These are phyloP conservation scores for Ameiurus melas DNA, from an alignment of 2,113 vertebrate species.

Conservation along the genomic window DNA sequence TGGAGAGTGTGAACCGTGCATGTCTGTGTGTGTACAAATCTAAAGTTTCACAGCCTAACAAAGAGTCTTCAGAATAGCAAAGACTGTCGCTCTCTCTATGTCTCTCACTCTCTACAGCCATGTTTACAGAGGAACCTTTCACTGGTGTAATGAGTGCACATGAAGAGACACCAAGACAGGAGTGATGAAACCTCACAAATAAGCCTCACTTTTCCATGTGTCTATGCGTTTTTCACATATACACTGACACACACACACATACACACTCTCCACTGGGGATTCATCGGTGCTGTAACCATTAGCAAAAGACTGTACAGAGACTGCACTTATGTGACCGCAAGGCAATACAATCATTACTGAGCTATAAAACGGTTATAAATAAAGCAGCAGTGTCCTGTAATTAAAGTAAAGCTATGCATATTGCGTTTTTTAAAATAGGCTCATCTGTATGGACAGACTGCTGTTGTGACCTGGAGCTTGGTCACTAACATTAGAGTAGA, in stretches of 20 bases:
- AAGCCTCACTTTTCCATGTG: background rate
- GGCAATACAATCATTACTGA: constrained; percentile 34
- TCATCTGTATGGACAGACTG: constrained; percentile 4
- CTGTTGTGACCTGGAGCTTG: background rate
- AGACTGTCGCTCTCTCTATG: background rate
- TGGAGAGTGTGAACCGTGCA: background rate
- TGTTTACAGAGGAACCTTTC: constrained; percentile 27
- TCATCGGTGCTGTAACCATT: constrained; percentile 25
- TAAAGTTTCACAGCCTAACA: constrained; percentile 20
- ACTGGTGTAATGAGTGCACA: constrained; percentile 6
- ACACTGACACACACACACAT: background rate
- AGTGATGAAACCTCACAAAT: background rate
- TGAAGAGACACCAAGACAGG: background rate
- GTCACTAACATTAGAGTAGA: background rate
- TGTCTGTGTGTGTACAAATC: background rate
- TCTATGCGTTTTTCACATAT: constrained; percentile 11
- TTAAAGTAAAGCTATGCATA: constrained; percentile 23
- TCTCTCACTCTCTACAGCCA: constrained; percentile 8
- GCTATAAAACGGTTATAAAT: constrained; percentile 26
- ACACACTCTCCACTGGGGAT: constrained; percentile 10
- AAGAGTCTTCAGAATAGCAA: constrained; percentile 14
- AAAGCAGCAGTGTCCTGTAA: constrained; percentile 33
- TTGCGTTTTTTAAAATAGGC: background rate
- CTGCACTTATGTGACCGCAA: constrained; percentile 37
- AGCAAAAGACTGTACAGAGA: constrained; percentile 33